phyloP scores from a whole-genome alignment of 2,797 vertebrate genomes.

The Anas georgica region DNA sequence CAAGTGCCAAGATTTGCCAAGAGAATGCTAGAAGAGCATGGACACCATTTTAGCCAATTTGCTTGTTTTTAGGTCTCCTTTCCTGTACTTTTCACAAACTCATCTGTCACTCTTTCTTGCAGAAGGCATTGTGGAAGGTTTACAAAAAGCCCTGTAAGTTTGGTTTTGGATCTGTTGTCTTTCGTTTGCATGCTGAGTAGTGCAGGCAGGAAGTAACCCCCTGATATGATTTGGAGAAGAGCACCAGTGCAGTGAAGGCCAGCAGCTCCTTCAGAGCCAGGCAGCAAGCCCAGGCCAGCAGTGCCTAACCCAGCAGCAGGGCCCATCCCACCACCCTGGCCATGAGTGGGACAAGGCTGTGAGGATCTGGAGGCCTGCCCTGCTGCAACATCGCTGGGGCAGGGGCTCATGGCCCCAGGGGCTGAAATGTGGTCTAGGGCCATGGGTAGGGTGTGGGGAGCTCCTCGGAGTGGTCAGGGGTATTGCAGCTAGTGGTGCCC shows the following conservation, averaged over 20 bases:
- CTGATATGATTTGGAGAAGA: not conserved
- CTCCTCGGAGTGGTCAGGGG: not conserved
- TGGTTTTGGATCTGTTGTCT: not conserved
- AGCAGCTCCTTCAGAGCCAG: not conserved
- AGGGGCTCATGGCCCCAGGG: not conserved
- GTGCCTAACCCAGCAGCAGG: not conserved
- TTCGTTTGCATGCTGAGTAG: not conserved
- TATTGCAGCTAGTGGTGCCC: not conserved
- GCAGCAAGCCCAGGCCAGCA: not conserved
- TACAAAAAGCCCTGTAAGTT: not conserved
- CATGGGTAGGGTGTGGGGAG: accelerated
- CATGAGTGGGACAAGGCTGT: not conserved
- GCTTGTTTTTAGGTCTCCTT: not conserved
- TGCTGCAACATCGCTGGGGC: not conserved
- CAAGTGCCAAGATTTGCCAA: not conserved
- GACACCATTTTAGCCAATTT: not conserved
- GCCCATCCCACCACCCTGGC: accelerated
- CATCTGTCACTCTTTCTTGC: not conserved
- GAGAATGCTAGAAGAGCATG: not conserved
- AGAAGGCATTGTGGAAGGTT: not conserved
- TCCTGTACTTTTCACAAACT: not conserved
- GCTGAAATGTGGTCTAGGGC: not conserved
- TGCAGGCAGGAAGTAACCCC: not conserved
- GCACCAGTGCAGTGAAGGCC: not conserved
- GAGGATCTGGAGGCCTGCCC: not conserved